These are phyloP conservation scores for Machimus atricapillus DNA, from an alignment of 2,888 invertebrate species.

Conservation along the genomic window DNA sequence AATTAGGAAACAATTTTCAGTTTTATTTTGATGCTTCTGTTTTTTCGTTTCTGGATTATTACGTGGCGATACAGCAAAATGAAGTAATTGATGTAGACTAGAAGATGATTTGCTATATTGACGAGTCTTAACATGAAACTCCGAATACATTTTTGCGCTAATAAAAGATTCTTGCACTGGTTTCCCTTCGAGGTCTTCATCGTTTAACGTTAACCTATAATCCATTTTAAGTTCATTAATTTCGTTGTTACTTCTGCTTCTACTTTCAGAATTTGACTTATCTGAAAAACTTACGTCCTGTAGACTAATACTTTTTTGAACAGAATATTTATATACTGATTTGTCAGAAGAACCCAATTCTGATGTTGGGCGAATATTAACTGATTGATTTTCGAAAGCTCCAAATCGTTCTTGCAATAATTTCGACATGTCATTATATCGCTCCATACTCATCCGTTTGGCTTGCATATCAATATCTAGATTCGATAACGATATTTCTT, in stretches of 20 bases:
- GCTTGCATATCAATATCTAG: conserved; percentile 69
- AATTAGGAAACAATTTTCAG: not conserved
- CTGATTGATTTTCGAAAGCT: conserved; percentile 50
- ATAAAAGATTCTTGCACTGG: conserved; percentile 68
- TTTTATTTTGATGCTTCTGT: conserved; percentile 48
- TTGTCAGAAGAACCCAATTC: conserved; percentile 52
- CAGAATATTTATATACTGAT: conserved; percentile 46
- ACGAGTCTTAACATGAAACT: conserved; percentile 76
- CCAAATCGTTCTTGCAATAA: conserved; percentile 74
- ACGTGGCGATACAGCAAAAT: conserved; percentile 60
- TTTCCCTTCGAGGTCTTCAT: not conserved
- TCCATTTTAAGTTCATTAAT: not conserved
- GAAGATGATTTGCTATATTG: conserved; percentile 71
- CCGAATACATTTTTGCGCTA: conserved; percentile 73
- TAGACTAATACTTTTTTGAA: conserved; percentile 60
- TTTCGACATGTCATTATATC: conserved; percentile 77
- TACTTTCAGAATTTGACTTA: conserved; percentile 30
- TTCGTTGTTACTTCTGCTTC: not conserved
- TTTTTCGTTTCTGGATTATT: conserved; percentile 67
- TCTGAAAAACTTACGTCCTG: conserved; percentile 59
- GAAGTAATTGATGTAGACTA: conserved; percentile 64
- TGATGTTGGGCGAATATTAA: conserved; percentile 42
- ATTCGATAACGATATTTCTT: conserved; percentile 52
- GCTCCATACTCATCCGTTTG: conserved; percentile 73
- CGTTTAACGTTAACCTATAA: not conserved